A percentile compares a stretch with the other conserved stretches of the same genome.
phyloP scores from a whole-genome alignment of 2,888 invertebrate genomes.

The Hylaea fasciaria region DNA sequence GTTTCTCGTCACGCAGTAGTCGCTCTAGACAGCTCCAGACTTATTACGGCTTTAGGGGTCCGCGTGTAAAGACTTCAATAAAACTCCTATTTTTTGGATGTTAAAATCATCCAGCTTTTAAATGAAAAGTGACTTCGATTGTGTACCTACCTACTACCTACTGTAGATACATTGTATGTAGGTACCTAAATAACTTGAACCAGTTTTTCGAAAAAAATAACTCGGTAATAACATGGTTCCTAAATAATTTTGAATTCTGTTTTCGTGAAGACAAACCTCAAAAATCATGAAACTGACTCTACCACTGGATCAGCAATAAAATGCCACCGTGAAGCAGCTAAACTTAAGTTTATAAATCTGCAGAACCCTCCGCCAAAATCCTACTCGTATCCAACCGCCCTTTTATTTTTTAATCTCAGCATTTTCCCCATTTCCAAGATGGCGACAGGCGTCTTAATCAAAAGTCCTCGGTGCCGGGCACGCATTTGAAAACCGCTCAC shows the following conservation, averaged over 20 bases:
- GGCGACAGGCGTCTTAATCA: slow-evolving; percentile 57
- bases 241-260: too few relatives aligned
- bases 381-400: background rate
- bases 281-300: too few relatives aligned
- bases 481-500: slow-evolving; percentile 44
- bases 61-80: background rate
- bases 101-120: too few relatives aligned
- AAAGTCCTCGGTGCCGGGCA: slow-evolving; percentile 46
- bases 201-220: too few relatives aligned
- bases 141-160: too few relatives aligned
- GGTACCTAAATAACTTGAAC: too few relatives aligned
- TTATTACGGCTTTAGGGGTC: slow-evolving; percentile 15
- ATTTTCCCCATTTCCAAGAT: slow-evolving; percentile 55
- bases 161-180: too few relatives aligned
- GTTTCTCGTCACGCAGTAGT: slow-evolving; percentile 15
- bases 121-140: too few relatives aligned
- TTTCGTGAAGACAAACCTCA: too few relatives aligned
- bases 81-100: background rate
- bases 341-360: background rate
- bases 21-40: slow-evolving; percentile 14
- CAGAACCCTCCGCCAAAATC: background rate
- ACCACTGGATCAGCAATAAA: too few relatives aligned
- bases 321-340: too few relatives aligned
- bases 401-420: slow-evolving; percentile 60
- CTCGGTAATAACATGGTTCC: too few relatives aligned